Base-by-base conservation (phyloP, 2,113 vertebrate species). In the Nannospalax galili region DNA sequence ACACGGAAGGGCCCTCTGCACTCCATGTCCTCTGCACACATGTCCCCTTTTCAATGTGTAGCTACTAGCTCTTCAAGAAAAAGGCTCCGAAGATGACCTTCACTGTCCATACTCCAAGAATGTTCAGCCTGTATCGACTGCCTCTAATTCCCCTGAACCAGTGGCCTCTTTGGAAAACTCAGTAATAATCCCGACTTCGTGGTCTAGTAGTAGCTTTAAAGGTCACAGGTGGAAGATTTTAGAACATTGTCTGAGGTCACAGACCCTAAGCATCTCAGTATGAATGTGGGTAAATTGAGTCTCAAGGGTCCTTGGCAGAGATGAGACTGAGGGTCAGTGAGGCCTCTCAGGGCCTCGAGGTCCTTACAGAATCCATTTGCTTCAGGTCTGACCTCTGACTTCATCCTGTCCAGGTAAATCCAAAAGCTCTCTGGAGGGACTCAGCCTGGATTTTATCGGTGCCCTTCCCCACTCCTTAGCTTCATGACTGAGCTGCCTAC, bases 111-210 rank as follows among this genome's bases (percentile, higher is more conserved):
- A 28, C 30, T 22, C 30, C 15, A 22, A 60, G 45, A 2, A 10
- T 22, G 10, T 65, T 5, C 7, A n/a, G 3, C 19, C 32, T 19
- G 0, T 17, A 2, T 7, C 24, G 67, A 30, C 56, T 40, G 5
- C 0, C 37, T 42, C 7, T 3, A 1, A n/a, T 7, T 48, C 15
- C 2, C 40, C 48, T 5, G 15, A 65, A 12, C 3, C 35, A 42
- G 3, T 6, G 48, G 1, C n/a, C 3, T n/a, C n/a, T 28, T 35
- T 22, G 40, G 65, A 52, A 70, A 77, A 6, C 19, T 65, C 28
- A 4, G 30, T 28, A 26, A 35, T 16, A 30, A 32, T 5, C 69
- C 20, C 5, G 24, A 26, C 6, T 48, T 9, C 6, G 40, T 32
- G 15, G 15, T 28, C 26, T 22, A 62, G 20, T 5, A 26, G 2